phyloP scores from a whole-genome alignment of 2,888 invertebrate genomes.

The Philereme transversata region DNA sequence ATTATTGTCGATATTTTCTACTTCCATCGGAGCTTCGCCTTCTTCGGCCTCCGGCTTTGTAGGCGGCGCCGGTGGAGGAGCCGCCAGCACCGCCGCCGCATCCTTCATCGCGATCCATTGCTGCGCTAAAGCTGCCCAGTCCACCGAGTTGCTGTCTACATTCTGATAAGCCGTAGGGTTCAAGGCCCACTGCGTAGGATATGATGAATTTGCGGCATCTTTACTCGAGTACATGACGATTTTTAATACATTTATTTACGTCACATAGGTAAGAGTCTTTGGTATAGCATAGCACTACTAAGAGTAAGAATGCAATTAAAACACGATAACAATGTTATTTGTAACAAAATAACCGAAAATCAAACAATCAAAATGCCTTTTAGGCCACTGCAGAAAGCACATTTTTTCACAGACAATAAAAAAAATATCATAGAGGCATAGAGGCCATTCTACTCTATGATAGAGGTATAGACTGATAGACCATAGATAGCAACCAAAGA shows the following conservation, averaged over 20 bases:
- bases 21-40: slow-evolving; percentile 95
- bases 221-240: slow-evolving; percentile 83
- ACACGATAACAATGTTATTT: slow-evolving; percentile 2
- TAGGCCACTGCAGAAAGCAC: slow-evolving; percentile 18
- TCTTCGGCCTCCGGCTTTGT: slow-evolving; percentile 83
- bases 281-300: slow-evolving; percentile 23
- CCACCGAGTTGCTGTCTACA: slow-evolving; percentile 93
- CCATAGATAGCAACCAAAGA: no score
- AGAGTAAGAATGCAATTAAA: not conserved
- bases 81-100: slow-evolving; percentile 84
- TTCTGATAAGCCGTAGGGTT: slow-evolving; percentile 93
- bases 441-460: no score
- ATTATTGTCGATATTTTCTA: slow-evolving; percentile 87
- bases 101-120: slow-evolving; percentile 99
- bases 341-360: slow-evolving; percentile 10
- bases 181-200: slow-evolving; percentile 91
- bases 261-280: slow-evolving; percentile 7
- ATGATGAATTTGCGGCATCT: slow-evolving; percentile 85
- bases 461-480: no score
- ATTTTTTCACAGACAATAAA: slow-evolving; percentile 18
- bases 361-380: slow-evolving; percentile 23
- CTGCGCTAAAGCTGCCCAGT: slow-evolving; percentile 98
- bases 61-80: slow-evolving; percentile 84
- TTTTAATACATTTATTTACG: slow-evolving; percentile 35
- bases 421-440: slow-evolving; percentile 15